These are phyloP conservation scores for Drosophila fulvimacula DNA, from an alignment of 2,888 invertebrate genomes.

Conservation along the genomic window DNA sequence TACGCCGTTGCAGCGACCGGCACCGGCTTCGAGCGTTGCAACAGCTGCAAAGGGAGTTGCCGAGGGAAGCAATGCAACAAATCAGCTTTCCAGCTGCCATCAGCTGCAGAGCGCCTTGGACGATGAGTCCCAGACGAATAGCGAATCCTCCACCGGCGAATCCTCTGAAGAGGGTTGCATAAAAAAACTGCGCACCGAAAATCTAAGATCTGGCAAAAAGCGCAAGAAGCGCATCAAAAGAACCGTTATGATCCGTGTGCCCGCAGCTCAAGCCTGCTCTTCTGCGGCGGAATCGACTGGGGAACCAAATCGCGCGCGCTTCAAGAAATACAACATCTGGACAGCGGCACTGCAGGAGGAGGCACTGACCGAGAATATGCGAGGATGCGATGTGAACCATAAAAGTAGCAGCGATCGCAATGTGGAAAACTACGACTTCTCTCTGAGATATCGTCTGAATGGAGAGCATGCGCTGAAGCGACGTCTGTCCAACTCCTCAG, in stretches of 20 bases:
- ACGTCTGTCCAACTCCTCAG: conserved; percentile 82
- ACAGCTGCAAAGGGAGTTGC: conserved; percentile 33
- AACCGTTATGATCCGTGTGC: conserved; percentile 80
- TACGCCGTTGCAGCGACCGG: conserved; percentile 82
- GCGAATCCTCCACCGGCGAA: conserved; percentile 76
- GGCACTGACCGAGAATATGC: conserved; percentile 91
- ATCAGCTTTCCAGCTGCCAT: conserved; percentile 67
- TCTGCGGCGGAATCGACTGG: conserved; percentile 12
- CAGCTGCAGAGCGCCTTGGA: conserved; percentile 68
- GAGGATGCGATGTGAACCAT: conserved; percentile 90
- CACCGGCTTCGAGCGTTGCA: conserved; percentile 36
- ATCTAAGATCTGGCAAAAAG: conserved; percentile 52
- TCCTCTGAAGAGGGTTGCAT: conserved; percentile 83
- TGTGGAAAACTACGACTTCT: conserved; percentile 92
- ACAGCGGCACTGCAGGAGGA: conserved; percentile 90
- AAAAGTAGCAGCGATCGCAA: conserved; percentile 87
- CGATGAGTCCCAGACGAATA: conserved; percentile 74
- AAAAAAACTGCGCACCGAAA: conserved; percentile 68
- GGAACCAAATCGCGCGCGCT: conserved; percentile 84
- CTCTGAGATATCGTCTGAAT: conserved; percentile 88
- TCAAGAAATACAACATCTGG: conserved; percentile 92
- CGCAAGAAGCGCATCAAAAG: conserved; percentile 77
- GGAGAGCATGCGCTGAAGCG: conserved; percentile 84
- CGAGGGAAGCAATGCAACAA: conserved; percentile 42
- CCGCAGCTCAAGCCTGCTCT: conserved; percentile 13